Conservation (phyloP, 2,888 invertebrate species). For the Herminia tarsipennalis region DNA sequence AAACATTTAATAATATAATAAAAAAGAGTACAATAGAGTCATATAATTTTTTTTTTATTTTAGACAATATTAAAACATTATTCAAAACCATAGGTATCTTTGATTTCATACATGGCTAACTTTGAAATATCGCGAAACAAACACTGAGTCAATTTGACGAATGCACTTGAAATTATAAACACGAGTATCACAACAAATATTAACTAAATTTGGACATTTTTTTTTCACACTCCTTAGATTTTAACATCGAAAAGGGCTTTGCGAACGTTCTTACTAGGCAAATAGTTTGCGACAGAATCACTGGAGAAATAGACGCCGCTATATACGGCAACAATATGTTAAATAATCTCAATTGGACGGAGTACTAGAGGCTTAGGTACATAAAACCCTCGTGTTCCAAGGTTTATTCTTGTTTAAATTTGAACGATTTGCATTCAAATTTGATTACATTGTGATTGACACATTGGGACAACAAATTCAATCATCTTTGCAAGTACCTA, state of each 20-base stretch:
- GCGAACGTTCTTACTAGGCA: background rate
- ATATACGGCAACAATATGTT: no score
- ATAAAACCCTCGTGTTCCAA: no score
- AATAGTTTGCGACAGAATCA: constrained; percentile 1
- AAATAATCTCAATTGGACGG: no score
- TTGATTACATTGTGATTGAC: no score
- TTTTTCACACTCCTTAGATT: background rate
- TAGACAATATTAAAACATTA: constrained; percentile 11
- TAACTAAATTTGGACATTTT: background rate
- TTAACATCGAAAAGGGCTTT: background rate
- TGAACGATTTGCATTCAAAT: no score
- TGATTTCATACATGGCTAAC: constrained; percentile 10
- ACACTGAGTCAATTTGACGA: background rate
- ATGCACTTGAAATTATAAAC: background rate
- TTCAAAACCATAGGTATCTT: constrained; percentile 13
- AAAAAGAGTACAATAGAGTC: constrained; percentile 4
- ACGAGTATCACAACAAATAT: background rate
- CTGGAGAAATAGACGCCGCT: background rate
- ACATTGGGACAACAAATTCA: no score
- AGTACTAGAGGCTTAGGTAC: no score
- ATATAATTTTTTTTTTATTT: constrained; percentile 12
- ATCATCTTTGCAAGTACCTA: no score
- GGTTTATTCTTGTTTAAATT: no score
- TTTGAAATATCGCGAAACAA: background rate
- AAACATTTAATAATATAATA: background rate